A percentile compares a stretch with the other conserved stretches of the same genome.
These are phyloP conservation scores for Musca domestica DNA, from an alignment of 1,140 invertebrate species.

Conservation along the genomic window DNA sequence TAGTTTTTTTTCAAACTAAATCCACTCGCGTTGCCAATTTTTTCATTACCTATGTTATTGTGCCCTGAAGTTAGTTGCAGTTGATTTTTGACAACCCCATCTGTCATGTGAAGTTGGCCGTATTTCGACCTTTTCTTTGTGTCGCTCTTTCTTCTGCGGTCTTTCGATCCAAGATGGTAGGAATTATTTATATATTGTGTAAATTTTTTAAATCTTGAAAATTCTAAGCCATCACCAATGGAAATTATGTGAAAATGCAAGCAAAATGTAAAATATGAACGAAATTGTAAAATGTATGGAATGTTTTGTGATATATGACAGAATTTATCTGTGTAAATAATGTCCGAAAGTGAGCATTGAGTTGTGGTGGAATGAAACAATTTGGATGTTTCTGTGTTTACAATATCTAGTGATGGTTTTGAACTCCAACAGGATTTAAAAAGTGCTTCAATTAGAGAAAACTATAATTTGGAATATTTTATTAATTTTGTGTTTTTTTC, in stretches of 20 bases:
- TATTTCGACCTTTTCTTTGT: constrained; percentile 27
- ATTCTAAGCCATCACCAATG: constrained; percentile 34
- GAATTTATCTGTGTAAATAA: not conserved
- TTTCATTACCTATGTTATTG: no score
- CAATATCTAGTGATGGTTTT: constrained; percentile 4
- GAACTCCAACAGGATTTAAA: constrained; percentile 1
- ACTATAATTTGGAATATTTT: not conserved
- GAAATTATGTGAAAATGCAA: constrained; percentile 23
- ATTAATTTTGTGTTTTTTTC: constrained; percentile 26
- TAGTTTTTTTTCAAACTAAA: no score
- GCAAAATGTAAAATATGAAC: constrained; percentile 1
- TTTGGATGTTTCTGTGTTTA: not conserved
- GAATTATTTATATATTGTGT: constrained; percentile 28
- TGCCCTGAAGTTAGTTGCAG: no score
- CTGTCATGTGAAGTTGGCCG: constrained; percentile 21
- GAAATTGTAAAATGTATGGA: not conserved
- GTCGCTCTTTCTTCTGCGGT: constrained; percentile 48
- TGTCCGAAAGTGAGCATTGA: no score
- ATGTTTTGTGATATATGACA: not conserved
- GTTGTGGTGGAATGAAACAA: no score
- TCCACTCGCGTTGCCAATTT: no score
- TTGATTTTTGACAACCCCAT: not conserved
- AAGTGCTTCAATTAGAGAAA: not conserved
- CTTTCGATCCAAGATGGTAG: constrained; percentile 51
- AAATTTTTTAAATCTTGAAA: constrained; percentile 39